phyloP scores from a whole-genome alignment of 1,140 invertebrate genomes.

The Campoletis sonorensis region DNA sequence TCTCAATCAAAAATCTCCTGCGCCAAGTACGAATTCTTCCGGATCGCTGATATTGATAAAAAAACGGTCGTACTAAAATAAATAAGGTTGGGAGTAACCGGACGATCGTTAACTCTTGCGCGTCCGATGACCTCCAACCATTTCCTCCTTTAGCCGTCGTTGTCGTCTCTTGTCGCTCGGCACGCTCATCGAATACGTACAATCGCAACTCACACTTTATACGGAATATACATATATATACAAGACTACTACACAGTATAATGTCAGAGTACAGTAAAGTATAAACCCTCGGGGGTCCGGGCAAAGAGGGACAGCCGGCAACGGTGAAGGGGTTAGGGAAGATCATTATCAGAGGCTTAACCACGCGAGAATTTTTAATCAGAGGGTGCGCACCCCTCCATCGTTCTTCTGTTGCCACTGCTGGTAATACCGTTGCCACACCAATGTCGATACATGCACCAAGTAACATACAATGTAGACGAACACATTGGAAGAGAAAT shows the following conservation, averaged over 20 bases:
- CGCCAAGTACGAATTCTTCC: background rate
- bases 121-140: slow-evolving; percentile 67
- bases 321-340: slow-evolving; percentile 70
- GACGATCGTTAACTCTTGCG: slow-evolving; percentile 66
- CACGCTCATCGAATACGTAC: slow-evolving; percentile 74
- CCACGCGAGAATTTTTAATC: slow-evolving; percentile 79
- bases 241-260: background rate
- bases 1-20: background rate
- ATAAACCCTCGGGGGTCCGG: slow-evolving; percentile 34
- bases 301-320: slow-evolving; percentile 13
- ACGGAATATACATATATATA: slow-evolving; percentile 65
- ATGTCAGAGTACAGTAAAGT: slow-evolving; percentile 16
- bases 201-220: slow-evolving; percentile 71
- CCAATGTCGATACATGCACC: slow-evolving; percentile 24
- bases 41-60: slow-evolving; percentile 17
- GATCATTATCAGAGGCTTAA: slow-evolving; percentile 78
- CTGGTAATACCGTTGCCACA: slow-evolving; percentile 66
- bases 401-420: slow-evolving; percentile 34
- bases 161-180: slow-evolving; percentile 50
- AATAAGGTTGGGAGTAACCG: slow-evolving; percentile 46
- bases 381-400: slow-evolving; percentile 76
- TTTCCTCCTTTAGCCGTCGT: slow-evolving; percentile 63
- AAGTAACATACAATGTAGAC: background rate
- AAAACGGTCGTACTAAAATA: slow-evolving; percentile 1
- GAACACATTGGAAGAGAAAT: slow-evolving; percentile 57